A percentile compares a stretch with the other conserved stretches of the same genome.
These are phyloP conservation scores for Pseudolycoriella hygida DNA, from an alignment of 2,888 invertebrate genomes.

Conservation along the genomic window DNA sequence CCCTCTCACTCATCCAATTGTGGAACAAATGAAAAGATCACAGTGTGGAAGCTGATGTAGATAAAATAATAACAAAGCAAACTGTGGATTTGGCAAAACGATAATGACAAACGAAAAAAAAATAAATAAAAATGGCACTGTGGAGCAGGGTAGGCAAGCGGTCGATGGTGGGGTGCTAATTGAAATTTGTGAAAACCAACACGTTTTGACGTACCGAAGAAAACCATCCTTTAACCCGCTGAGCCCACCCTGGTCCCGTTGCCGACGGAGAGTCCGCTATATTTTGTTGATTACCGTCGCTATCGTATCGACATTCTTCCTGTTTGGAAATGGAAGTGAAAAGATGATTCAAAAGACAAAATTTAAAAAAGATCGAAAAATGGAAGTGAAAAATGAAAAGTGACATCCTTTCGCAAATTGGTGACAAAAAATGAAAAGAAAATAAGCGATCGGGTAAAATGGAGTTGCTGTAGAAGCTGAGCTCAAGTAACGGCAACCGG, in stretches of 20 bases:
- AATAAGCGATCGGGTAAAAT: not conserved
- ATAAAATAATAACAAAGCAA: no score
- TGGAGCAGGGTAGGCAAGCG: slow-evolving; percentile 9
- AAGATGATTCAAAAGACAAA: no score
- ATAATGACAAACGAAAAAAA: not conserved
- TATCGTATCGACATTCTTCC: slow-evolving; percentile 15
- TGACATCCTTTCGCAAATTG: no score
- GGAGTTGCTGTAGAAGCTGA: no score
- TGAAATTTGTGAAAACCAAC: slow-evolving; percentile 8
- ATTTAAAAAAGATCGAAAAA: no score
- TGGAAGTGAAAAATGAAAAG: no score
- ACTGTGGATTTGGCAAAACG: not conserved
- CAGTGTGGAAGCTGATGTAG: no score
- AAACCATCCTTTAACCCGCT: slow-evolving; percentile 53
- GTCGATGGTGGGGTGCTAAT: slow-evolving; percentile 4
- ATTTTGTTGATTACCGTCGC: slow-evolving; percentile 6
- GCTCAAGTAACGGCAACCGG: not conserved
- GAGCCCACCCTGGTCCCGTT: slow-evolving; percentile 46
- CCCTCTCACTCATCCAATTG: not conserved
- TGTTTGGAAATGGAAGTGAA: not conserved
- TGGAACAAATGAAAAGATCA: not conserved
- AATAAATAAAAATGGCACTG: slow-evolving; percentile 2
- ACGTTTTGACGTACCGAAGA: slow-evolving; percentile 42
- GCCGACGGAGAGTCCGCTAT: slow-evolving; percentile 16
- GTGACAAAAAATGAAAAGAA: slow-evolving; percentile 5